Evolutionary conservation across 2,797 vertebrate genomes (phyloP), one percentile per base, ranked within the genome.

Genomic region (Enteromius anoplus): DNA sequence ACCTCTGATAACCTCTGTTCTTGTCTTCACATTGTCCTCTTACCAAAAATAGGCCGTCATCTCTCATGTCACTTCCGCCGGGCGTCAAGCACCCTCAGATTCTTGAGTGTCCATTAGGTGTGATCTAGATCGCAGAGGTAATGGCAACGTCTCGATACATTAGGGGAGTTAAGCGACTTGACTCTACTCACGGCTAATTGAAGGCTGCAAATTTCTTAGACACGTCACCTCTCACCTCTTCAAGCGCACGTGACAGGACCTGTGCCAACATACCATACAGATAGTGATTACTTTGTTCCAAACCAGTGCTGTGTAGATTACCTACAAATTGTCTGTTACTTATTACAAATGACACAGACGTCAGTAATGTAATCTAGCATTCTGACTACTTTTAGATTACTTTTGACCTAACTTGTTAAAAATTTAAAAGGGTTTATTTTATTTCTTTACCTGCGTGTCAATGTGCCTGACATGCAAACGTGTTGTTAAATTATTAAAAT

Each of bases 81-180:
- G 34, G 32, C 12, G 4, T 60, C 66, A 37, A 71, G 79, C 37
- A 45, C 55, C 19, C 60, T 81, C 58, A 8, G 42, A 68, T 26
- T 3, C 42, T 58, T 1, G 29, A 82, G 60, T 45, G 81, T 75
- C 60, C 72, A 76, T 76, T 82, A 82, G 72, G 17, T 66, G 72
- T 11, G 32, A 42, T 73, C 53, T 32, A 32, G 80, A 73, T 72
- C 14, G 26, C 68, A 32, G 55, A 60, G 66, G 66, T 73, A 72
- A 73, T 73, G 26, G 53, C 70, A 14, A 78, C 29, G 15, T 78
- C 76, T 66, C 29, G 3, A 65, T 66, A 66, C 62, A 78, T 66
- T 51, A 66, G 42, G 15, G 17, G 40, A 64, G 60, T 62, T 78
- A 21, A 65, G 26, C 11, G 58, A 64, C 42, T 78, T 66, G 76